Conservation (phyloP, 2,888 invertebrate genomes). For the Eubasilissa splendida region DNA sequence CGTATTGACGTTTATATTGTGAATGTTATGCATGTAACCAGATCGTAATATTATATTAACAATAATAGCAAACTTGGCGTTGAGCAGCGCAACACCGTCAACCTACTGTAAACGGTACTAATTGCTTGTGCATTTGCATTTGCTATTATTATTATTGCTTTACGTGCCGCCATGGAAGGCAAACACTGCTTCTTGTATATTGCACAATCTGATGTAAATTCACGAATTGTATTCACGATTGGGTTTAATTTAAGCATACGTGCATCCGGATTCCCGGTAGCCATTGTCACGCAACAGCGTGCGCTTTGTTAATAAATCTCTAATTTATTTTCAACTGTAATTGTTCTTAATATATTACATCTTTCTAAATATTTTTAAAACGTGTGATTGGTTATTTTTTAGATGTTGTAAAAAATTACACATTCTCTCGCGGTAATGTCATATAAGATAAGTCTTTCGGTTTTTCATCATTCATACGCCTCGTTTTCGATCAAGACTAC, state of each 20-base stretch:
- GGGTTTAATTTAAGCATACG: constrained; percentile 3
- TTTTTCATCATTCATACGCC: too few relatives aligned
- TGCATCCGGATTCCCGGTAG: not conserved
- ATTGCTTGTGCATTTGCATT: constrained; percentile 28
- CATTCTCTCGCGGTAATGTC: too few relatives aligned
- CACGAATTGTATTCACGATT: not conserved
- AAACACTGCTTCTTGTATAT: not conserved
- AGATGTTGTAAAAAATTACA: too few relatives aligned
- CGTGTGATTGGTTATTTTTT: too few relatives aligned
- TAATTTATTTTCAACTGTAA: not conserved
- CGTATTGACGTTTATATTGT: too few relatives aligned
- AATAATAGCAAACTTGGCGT: too few relatives aligned
- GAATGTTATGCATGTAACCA: too few relatives aligned
- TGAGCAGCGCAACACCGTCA: too few relatives aligned
- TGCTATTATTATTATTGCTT: constrained; percentile 1
- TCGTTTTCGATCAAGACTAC: too few relatives aligned
- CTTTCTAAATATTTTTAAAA: too few relatives aligned
- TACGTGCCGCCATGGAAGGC: not conserved
- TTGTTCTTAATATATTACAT: not conserved
- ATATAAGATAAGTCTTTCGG: too few relatives aligned
- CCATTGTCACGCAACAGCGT: not conserved
- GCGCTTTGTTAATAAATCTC: not conserved
- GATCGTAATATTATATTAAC: too few relatives aligned
- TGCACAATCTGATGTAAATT: constrained; percentile 4
- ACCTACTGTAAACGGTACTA: constrained; percentile 15